Evolutionary conservation across 2,888 invertebrate genomes (phyloP), one percentile per base, ranked within the genome.

Genomic region (Cecidostiba fungosa): DNA sequence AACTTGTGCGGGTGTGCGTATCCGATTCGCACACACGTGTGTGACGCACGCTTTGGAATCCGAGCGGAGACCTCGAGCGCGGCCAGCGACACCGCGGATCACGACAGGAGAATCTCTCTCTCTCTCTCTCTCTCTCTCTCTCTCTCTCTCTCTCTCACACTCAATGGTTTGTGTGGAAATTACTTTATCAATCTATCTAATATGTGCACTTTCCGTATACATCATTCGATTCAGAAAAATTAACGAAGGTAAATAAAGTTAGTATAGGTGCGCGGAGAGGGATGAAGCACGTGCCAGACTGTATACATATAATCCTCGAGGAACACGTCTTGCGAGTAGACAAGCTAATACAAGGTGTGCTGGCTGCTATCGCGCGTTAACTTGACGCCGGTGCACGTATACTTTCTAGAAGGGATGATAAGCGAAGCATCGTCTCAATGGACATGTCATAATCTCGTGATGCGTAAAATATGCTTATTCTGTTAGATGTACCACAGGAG

Each of bases 21-120:
- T n/a, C n/a, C n/a, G n/a, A n/a, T n/a, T n/a, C n/a, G n/a, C n/a
- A n/a, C n/a, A n/a, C 87, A 84, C 86, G 85, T 86, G 87, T 77
- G 83, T 90, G 91, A 91, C 91, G 91, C 91, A 91, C 89, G 89
- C 90, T 88, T 90, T 88, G 91, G 91, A 92, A 92, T 91, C 90
- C 88, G 89, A 88, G 87, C 88, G 82, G 88, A 92, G 91, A 91
- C 92, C 92, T 91, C 91, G 92, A 90, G 90, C 86, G 90, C 91
- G 92, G 92, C 90, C 91, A 92, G 87, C 91, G 92, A 91, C 92
- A 89, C 91, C 90, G 88, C 73, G 76, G 70, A 77, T 66, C 84
- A 69, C 76, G 66, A 43, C 47, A 50, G 72, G 36, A 78, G 36
- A 5, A 79, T 72, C 85, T 77, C 26, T 72, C 54, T 72, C 54